phyloP scores from a whole-genome alignment of 2,113 vertebrate genomes.

The Lophura nycthemera region DNA sequence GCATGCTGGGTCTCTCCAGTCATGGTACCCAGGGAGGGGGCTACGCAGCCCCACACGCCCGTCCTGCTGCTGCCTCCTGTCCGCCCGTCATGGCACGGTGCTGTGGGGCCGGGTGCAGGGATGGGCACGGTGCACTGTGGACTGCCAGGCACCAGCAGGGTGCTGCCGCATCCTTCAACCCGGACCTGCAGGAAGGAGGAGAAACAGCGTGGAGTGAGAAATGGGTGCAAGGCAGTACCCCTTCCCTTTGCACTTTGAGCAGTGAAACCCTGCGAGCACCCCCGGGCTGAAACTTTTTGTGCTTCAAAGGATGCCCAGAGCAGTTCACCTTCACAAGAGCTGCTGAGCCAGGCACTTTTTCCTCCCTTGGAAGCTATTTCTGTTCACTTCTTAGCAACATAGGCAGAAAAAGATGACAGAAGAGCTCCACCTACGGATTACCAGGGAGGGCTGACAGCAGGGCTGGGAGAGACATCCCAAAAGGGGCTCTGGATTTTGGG shows the following conservation, averaged over 20 bases:
- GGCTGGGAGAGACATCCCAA: conserved; percentile 10
- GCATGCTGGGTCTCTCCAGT: conserved; percentile 90
- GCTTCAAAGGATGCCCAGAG: conserved; percentile 30
- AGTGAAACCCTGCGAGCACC: accelerated
- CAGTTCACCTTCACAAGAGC: conserved; percentile 20
- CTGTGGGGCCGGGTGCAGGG: conserved; percentile 34
- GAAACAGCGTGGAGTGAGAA: background rate
- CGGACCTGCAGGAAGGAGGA: conserved; percentile 42
- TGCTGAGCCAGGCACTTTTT: conserved; percentile 56
- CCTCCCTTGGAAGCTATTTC: conserved; percentile 44
- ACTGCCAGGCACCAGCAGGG: background rate
- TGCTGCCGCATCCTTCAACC: conserved; percentile 54
- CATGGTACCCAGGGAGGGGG: conserved; percentile 77
- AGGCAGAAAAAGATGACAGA: conserved; percentile 69
- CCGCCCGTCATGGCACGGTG: conserved; percentile 77
- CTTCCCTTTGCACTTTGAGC: accelerated
- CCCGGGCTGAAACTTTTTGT: background rate
- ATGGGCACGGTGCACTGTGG: background rate
- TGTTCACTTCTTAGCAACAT: conserved; percentile 54
- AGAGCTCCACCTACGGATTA: conserved; percentile 69
- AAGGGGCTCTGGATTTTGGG: background rate
- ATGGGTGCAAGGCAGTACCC: background rate
- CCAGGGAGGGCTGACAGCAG: conserved; percentile 17
- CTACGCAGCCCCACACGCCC: conserved; percentile 76
- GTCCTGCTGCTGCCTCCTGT: conserved; percentile 74